These are phyloP conservation scores for Mylabris phalerata DNA, from an alignment of 1,140 invertebrate genomes.

Conservation along the genomic window DNA sequence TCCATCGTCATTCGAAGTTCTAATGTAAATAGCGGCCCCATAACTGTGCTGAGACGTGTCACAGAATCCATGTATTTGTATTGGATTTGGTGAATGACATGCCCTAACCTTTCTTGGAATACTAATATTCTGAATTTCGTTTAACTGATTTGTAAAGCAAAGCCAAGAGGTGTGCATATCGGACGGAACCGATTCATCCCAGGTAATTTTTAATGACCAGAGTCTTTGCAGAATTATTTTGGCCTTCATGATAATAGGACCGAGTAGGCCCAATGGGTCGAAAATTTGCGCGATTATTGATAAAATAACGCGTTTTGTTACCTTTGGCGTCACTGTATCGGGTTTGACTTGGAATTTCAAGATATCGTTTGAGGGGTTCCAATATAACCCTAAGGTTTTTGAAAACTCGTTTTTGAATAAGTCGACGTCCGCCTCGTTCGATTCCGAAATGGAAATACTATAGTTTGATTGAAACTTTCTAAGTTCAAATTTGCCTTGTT, in stretches of 20 bases:
- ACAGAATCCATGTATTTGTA: slow-evolving; percentile 33
- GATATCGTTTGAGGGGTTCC: too few species aligned
- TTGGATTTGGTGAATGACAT: not conserved
- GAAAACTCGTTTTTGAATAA: too few species aligned
- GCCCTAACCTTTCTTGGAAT: slow-evolving; percentile 14
- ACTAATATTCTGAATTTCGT: slow-evolving; percentile 12
- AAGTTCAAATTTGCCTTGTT: too few species aligned
- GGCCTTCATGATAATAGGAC: slow-evolving; percentile 27
- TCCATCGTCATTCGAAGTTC: not conserved
- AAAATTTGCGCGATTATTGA: slow-evolving; percentile 26
- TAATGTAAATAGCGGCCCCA: slow-evolving; percentile 29
- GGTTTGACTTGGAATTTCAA: not conserved
- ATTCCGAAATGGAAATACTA: too few species aligned
- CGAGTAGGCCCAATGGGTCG: slow-evolving; percentile 25
- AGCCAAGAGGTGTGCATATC: slow-evolving; percentile 21
- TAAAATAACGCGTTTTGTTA: slow-evolving; percentile 28
- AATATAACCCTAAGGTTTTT: too few species aligned
- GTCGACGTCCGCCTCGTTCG: too few species aligned
- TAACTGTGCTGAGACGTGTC: slow-evolving; percentile 17
- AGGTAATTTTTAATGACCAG: slow-evolving; percentile 24
- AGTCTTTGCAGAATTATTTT: slow-evolving; percentile 29
- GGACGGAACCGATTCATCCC: slow-evolving; percentile 26
- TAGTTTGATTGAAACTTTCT: too few species aligned
- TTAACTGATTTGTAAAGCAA: slow-evolving; percentile 13
- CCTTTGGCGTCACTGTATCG: not conserved